Evolutionary conservation across 2,113 vertebrate species (phyloP).

Genomic region (Pseudopodoces humilis): DNA sequence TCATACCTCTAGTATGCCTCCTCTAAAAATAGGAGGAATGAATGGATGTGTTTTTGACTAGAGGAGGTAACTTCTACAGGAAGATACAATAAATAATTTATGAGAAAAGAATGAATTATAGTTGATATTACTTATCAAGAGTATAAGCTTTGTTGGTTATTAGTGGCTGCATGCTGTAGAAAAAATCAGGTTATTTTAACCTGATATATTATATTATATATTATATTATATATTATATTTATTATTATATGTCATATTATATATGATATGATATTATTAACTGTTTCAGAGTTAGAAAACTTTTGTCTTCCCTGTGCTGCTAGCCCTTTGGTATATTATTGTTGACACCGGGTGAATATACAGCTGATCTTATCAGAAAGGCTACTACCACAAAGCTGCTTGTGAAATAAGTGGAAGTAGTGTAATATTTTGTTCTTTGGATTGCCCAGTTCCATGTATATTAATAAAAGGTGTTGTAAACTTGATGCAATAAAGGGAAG

Average conservation of each 20-base stretch:
- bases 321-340: not conserved
- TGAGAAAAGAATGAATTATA: not conserved
- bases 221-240: no score
- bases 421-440: not conserved
- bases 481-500: not conserved
- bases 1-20: not conserved
- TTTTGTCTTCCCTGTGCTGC: not conserved
- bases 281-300: not conserved
- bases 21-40: not conserved
- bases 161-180: not conserved
- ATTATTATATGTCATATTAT: no score
- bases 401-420: not conserved
- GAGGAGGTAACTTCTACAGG: not conserved
- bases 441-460: not conserved
- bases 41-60: not conserved
- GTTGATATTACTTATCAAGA: not conserved
- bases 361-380: not conserved
- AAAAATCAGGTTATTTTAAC: not conserved
- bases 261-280: not conserved
- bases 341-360: not conserved
- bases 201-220: no score
- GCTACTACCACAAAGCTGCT: not conserved
- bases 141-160: not conserved
- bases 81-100: not conserved
- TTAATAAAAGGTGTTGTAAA: not conserved